A percentile compares a stretch with the other conserved stretches of the same genome.
phyloP scores from a whole-genome alignment of 2,888 invertebrate genomes.

The Helicoverpa assulta region DNA sequence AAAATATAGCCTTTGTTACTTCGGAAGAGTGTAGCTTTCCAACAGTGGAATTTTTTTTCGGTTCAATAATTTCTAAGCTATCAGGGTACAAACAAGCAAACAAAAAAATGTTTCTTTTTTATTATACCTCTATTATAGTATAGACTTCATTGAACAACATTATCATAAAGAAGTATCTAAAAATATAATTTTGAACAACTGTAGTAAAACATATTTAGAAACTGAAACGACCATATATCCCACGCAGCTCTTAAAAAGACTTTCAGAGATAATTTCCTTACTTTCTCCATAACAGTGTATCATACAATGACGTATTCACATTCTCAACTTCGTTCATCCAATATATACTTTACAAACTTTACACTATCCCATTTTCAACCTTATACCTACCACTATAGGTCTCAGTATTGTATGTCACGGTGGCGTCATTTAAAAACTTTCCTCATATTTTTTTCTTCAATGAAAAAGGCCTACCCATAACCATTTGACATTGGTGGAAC shows the following conservation, averaged over 20 bases:
- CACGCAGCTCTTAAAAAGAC: constrained; percentile 14
- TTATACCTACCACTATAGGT: background rate
- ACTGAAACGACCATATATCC: background rate
- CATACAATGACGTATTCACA: constrained; percentile 46
- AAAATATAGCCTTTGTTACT: too few species aligned
- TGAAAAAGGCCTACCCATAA: constrained; percentile 39
- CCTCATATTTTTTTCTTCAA: constrained; percentile 34
- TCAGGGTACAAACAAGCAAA: too few species aligned
- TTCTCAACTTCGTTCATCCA: constrained; percentile 37
- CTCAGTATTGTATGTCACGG: background rate
- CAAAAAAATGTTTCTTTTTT: too few species aligned
- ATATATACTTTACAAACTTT: constrained; percentile 36
- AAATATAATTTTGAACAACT: too few species aligned
- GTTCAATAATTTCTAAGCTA: too few species aligned
- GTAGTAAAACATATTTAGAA: too few species aligned
- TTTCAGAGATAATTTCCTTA: constrained; percentile 12
- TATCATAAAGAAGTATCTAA: too few species aligned
- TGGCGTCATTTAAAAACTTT: constrained; percentile 33
- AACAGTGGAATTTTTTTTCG: too few species aligned
- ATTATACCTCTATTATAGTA: too few species aligned
- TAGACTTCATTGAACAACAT: too few species aligned
- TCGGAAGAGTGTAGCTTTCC: too few species aligned
- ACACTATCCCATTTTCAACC: constrained; percentile 3
- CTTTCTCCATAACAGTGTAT: constrained; percentile 35
- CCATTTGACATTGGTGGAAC: constrained; percentile 41